Evolutionary conservation across 2,888 invertebrate species (phyloP).

Genomic region (Apamea crenata): DNA sequence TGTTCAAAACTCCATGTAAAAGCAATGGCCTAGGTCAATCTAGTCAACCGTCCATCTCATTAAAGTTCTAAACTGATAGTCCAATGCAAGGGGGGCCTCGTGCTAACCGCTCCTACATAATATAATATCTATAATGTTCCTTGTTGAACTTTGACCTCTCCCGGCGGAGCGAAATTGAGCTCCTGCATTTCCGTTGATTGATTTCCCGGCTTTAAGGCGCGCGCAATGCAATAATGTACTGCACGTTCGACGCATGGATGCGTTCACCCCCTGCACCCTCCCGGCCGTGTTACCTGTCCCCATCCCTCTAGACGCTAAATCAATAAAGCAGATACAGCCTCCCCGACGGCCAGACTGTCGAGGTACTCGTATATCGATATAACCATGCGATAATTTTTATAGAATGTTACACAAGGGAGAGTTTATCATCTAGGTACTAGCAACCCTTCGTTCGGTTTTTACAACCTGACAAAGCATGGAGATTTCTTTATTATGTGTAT

Average conservation of each 20-base stretch:
- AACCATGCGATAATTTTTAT: not conserved
- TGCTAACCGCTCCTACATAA: not conserved
- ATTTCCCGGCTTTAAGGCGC: constrained; percentile 33
- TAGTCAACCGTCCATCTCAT: not conserved
- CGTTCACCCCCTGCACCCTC: not conserved
- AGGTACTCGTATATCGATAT: not conserved
- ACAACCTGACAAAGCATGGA: not conserved
- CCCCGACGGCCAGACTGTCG: not conserved
- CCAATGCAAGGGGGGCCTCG: not conserved
- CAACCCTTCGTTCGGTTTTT: not conserved
- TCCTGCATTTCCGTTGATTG: constrained; percentile 54
- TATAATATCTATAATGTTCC: constrained; percentile 9
- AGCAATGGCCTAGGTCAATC: not conserved
- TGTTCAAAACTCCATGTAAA: not conserved
- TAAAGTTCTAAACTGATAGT: not conserved
- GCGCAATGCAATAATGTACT: constrained; percentile 20
- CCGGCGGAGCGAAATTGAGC: constrained; percentile 16
- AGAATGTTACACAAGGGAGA: not conserved
- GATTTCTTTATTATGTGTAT: not conserved
- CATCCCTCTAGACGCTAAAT: constrained; percentile 30
- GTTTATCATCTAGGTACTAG: not conserved
- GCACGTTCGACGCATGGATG: not conserved
- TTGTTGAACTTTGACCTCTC: constrained; percentile 42
- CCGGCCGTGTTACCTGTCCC: not conserved
- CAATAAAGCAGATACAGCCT: constrained; percentile 34